phyloP scores from a whole-genome alignment of 2,113 vertebrate species.

The Heteronetta atricapilla region DNA sequence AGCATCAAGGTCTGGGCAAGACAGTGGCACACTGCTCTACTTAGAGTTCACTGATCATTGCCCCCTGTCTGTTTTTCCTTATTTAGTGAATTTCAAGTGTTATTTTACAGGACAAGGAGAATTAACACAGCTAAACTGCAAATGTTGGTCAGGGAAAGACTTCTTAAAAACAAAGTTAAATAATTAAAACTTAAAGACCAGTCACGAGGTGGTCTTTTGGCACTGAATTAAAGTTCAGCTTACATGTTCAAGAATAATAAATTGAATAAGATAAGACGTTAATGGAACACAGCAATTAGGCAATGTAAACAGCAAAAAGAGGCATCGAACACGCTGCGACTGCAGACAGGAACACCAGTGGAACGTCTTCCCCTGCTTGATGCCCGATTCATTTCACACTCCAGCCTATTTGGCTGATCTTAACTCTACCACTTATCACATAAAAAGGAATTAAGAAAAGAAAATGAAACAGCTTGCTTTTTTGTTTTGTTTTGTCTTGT shows the following conservation, averaged over 20 bases:
- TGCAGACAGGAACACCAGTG: background rate
- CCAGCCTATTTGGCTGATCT: background rate
- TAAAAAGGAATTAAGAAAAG: background rate
- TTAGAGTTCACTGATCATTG: background rate
- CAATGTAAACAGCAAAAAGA: background rate
- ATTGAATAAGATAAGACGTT: background rate
- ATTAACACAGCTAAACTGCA: background rate
- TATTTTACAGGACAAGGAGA: background rate
- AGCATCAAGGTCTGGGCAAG: background rate
- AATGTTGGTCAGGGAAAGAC: background rate
- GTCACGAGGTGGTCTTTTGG: background rate
- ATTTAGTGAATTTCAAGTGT: background rate
- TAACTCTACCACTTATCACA: background rate
- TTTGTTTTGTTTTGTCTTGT: background rate
- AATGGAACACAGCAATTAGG: background rate
- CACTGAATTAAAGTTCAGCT: background rate
- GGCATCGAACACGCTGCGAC: rapidly evolving
- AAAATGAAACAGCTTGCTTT: background rate
- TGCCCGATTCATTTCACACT: background rate
- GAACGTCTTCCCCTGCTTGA: background rate
- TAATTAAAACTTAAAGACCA: background rate
- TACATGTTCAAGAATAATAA: background rate
- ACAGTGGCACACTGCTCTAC: background rate
- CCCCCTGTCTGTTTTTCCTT: background rate
- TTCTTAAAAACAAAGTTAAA: background rate